Evolutionary conservation across 2,797 vertebrate genomes (phyloP).

Genomic region (Discoglossus pictus): DNA sequence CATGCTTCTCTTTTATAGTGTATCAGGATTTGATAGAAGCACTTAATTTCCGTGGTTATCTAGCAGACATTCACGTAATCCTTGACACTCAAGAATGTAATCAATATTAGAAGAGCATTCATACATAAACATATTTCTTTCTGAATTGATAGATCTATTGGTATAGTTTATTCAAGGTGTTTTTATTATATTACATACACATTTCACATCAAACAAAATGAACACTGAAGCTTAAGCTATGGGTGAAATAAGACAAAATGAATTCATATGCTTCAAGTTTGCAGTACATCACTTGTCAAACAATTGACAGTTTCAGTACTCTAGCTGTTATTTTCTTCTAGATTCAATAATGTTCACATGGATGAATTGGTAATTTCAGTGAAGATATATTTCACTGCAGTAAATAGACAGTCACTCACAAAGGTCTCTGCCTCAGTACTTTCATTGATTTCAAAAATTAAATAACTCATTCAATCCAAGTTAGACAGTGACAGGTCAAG

Average conservation of each 20-base stretch:
- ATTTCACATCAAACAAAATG: background rate
- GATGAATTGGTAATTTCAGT: constrained; percentile 51
- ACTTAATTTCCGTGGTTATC: no score
- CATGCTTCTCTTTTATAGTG: no score
- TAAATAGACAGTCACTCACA: constrained; percentile 45
- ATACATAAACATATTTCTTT: no score
- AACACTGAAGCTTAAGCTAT: background rate
- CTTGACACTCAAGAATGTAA: no score
- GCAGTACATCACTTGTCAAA: constrained; percentile 22
- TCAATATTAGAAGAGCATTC: no score
- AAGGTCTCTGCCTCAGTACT: constrained; percentile 41
- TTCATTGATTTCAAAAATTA: constrained; percentile 50
- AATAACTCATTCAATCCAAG: constrained; percentile 48
- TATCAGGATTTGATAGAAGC: no score
- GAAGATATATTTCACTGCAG: constrained; percentile 46
- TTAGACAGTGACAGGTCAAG: constrained; percentile 48
- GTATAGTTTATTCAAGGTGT: no score
- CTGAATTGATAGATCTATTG: no score
- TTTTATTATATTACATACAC: background rate
- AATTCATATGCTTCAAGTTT: constrained; percentile 7
- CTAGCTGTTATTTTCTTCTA: constrained; percentile 11
- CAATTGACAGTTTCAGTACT: constrained; percentile 15
- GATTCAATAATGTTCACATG: constrained; percentile 46
- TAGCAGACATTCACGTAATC: no score
- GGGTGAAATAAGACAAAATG: background rate